Conservation (phyloP, 2,113 vertebrate species). For the Tetrao urogallus region DNA sequence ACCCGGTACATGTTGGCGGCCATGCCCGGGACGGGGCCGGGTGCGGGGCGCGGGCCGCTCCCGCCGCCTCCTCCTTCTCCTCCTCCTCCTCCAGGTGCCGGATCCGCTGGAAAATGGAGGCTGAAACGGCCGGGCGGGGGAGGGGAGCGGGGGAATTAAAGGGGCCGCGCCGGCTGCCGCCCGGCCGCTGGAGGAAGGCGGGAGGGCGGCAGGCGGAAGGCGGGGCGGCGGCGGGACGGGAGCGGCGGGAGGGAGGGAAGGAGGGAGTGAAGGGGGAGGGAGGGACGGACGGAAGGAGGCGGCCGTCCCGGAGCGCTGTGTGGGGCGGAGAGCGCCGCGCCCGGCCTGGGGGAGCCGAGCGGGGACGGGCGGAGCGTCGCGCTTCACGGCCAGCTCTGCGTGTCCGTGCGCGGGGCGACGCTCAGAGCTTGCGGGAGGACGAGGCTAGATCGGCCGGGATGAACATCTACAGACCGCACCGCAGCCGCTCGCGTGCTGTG, state of each 20-base stretch:
- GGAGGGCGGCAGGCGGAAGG: not conserved
- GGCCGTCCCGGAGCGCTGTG: no score
- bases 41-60: not conserved
- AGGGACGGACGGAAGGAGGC: not conserved
- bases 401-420: no score
- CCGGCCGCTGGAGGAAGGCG: not conserved
- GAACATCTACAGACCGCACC: no score
- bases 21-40: constrained; percentile 37
- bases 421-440: no score
- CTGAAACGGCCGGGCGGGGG: constrained; percentile 8
- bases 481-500: no score
- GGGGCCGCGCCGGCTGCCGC: not conserved
- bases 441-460: no score
- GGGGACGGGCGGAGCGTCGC: not conserved
- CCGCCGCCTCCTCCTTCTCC: no score
- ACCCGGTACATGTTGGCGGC: constrained; percentile 78
- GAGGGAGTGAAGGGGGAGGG: not conserved
- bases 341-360: not conserved
- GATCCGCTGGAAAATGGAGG: constrained; percentile 61
- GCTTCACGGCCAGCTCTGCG: no score
- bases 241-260: not conserved
- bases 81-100: constrained; percentile 21
- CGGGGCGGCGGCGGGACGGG: not conserved
- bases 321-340: no score
- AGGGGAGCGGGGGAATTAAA: constrained; percentile 3